Evolutionary conservation across 2,888 invertebrate species (phyloP).

Genomic region (Tromatobia lineatoria): DNA sequence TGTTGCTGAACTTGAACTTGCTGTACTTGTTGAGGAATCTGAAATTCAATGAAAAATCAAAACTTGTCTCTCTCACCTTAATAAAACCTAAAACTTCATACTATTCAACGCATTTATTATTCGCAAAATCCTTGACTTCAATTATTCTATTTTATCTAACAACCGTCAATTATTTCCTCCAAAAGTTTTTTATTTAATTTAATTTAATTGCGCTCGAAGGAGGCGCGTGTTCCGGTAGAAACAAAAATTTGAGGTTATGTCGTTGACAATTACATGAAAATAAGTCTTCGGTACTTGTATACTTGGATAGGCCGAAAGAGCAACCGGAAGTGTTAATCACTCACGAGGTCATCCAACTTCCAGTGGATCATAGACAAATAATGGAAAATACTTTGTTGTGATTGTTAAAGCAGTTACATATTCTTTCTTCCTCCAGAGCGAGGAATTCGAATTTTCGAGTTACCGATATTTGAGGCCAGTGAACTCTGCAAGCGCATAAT

Average conservation of each 20-base stretch:
- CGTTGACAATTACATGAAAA: constrained; percentile 1
- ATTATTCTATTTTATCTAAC: not conserved
- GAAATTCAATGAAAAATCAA: constrained; percentile 12
- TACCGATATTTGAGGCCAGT: constrained; percentile 5
- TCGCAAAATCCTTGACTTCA: not conserved
- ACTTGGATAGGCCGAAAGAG: not conserved
- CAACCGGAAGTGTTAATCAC: constrained; percentile 49
- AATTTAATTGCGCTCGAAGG: too few species aligned
- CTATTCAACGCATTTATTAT: not conserved
- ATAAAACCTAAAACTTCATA: not conserved
- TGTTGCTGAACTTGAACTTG: constrained; percentile 82
- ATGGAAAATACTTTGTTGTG: constrained; percentile 67
- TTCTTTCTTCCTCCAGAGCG: not conserved
- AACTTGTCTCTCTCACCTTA: not conserved
- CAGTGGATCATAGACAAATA: constrained; percentile 64
- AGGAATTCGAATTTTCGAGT: constrained; percentile 5
- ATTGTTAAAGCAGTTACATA: constrained; percentile 53
- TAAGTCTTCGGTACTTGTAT: not conserved
- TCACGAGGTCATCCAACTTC: constrained; percentile 70
- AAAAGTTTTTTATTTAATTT: not conserved
- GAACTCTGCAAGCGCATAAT: not conserved
- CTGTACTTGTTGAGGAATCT: constrained; percentile 81
- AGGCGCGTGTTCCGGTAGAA: not conserved
- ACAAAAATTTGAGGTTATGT: constrained; percentile 57
- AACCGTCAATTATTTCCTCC: not conserved